Evolutionary conservation across 1,140 invertebrate genomes (phyloP), one percentile per base, ranked within the genome.

Genomic region (Plutomurus gul): DNA sequence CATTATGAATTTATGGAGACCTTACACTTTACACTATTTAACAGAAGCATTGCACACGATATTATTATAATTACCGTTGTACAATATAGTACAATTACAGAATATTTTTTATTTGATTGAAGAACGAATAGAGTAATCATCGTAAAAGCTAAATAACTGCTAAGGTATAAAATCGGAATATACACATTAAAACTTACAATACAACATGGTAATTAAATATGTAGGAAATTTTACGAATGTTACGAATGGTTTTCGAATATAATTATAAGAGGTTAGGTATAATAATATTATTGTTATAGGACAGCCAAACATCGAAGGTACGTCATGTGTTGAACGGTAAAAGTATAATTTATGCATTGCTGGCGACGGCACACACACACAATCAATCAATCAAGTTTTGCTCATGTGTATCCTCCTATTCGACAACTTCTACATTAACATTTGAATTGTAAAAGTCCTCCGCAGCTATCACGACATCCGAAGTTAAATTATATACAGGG

Each of bases 401-500:
- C n/a, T 25, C 25, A 56, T 22, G 25, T 27, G 16, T 25, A 4
- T 25, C 25, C 25, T 27, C 10, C 18, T 36, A 25, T n/a, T 65
- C 56, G n/a, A 65, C 27, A n/a, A 65, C 25, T 36, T 65, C 56
- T 65, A 65, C 56, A n/a, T 33, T 30, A 3, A 65, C 25, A 0
- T 25, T 33, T 65, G 56, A 33, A 33, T 30, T 30, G 13, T 65
- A 78, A 73, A 73, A 78, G 39, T 13, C 33, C 27, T 78, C 77
- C 3, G 77, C 77, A 37, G n/a, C 73, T 65, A 39, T 43, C 25
- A 81, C 88, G 20, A 87, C 84, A 72, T 90, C 88, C 18, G 90
- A 85, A 76, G 89, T 87, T 77, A 93, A 88, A 84, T 93, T 93
- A 84, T 90, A 92, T 22, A 92, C 84, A 5, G 92, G 91, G 88